These are phyloP conservation scores for Tachina fera DNA, from an alignment of 2,888 invertebrate species.

Conservation along the genomic window DNA sequence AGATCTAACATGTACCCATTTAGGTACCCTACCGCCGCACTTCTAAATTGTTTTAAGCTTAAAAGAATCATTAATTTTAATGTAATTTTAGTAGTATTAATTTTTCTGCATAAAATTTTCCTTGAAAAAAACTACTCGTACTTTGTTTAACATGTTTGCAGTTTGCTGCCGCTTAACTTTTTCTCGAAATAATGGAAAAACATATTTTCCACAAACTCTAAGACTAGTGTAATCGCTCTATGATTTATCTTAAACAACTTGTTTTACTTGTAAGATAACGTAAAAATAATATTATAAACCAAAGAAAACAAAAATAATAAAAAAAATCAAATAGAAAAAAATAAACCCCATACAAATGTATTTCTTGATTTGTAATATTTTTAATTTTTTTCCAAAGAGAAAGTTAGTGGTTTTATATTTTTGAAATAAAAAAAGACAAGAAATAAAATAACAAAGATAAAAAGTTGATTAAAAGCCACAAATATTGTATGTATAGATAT, in stretches of 20 bases:
- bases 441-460: slow-evolving; percentile 14
- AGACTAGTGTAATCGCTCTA: slow-evolving; percentile 29
- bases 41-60: not conserved
- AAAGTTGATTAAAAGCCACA: slow-evolving; percentile 38
- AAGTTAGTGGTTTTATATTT: slow-evolving; percentile 59
- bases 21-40: too few relatives aligned
- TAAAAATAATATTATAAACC: slow-evolving; percentile 34
- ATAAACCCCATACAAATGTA: slow-evolving; percentile 29
- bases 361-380: slow-evolving; percentile 45
- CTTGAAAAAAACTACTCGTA: not conserved
- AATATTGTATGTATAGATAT: slow-evolving; percentile 7
- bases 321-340: slow-evolving; percentile 16
- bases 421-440: slow-evolving; percentile 26
- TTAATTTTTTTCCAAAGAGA: slow-evolving; percentile 59
- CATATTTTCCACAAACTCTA: slow-evolving; percentile 19
- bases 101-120: not conserved
- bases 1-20: too few relatives aligned
- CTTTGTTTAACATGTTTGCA: not conserved
- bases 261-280: slow-evolving; percentile 61
- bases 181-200: not conserved
- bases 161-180: not conserved
- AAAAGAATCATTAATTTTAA: slow-evolving; percentile 1
- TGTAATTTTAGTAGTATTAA: too few relatives aligned
- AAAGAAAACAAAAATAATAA: too few relatives aligned
- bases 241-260: slow-evolving; percentile 68